Conservation (phyloP, 1,140 invertebrate species). For the Coenobita brevimanus region DNA sequence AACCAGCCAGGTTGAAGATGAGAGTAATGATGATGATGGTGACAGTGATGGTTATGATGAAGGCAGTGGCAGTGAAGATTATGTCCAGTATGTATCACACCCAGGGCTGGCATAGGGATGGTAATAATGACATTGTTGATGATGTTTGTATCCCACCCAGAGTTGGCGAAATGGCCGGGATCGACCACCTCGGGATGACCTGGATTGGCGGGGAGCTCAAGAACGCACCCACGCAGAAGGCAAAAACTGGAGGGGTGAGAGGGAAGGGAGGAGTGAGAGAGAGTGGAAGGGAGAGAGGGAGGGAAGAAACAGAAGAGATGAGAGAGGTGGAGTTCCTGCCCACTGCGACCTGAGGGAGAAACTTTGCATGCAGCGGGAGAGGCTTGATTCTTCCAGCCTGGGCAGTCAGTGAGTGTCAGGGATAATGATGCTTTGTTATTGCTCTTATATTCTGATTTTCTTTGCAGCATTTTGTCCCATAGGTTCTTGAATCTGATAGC, state of each 20-base stretch:
- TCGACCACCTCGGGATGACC: slow-evolving; percentile 7
- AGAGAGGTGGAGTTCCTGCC: not conserved
- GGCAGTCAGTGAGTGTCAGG: not conserved
- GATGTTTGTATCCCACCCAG: too few relatives aligned
- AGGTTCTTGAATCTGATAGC: too few relatives aligned
- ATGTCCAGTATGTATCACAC: too few relatives aligned
- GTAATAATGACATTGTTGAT: too few relatives aligned
- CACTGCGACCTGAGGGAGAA: slow-evolving; percentile 32
- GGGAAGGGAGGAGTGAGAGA: slow-evolving; percentile 4
- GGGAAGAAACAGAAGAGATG: not conserved
- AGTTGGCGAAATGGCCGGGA: slow-evolving; percentile 31
- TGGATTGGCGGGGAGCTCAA: slow-evolving; percentile 31
- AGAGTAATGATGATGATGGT: too few relatives aligned
- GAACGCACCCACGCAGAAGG: slow-evolving; percentile 26
- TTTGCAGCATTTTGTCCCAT: too few relatives aligned
- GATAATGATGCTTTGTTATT: not conserved
- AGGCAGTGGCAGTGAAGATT: too few relatives aligned
- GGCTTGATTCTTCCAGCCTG: not conserved
- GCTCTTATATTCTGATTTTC: too few relatives aligned
- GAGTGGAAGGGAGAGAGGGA: slow-evolving; percentile 28
- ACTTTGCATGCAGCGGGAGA: slow-evolving; percentile 21
- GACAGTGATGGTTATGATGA: too few relatives aligned
- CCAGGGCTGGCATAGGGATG: too few relatives aligned
- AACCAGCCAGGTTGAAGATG: too few relatives aligned
- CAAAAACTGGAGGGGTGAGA: slow-evolving; percentile 25